Conservation (phyloP, 30 jellyfish, hydroid and myxozoan genomes). For the Phacellophora camtschatica region DNA sequence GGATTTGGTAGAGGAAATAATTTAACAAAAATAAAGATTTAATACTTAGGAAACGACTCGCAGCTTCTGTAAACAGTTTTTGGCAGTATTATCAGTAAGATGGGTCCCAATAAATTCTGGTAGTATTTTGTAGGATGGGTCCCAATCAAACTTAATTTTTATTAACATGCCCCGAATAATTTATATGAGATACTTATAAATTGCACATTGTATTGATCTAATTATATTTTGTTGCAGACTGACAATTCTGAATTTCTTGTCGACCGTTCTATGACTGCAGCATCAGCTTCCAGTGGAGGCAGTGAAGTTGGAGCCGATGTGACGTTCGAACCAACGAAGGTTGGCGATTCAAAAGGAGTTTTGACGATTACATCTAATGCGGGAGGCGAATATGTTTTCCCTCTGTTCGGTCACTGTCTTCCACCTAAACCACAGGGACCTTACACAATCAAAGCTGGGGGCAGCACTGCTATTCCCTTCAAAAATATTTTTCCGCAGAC, state of each 20-base stretch:
- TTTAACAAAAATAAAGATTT: too few species aligned
- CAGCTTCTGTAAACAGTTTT: too few species aligned
- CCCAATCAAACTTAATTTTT: too few species aligned
- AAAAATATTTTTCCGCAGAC: slow-evolving; percentile 90
- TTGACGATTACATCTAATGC: slow-evolving; percentile 68
- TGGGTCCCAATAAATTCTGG: too few species aligned
- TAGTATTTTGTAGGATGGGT: too few species aligned
- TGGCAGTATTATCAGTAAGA: too few species aligned
- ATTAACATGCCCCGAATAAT: too few species aligned
- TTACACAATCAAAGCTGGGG: slow-evolving; percentile 90
- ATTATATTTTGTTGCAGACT: too few species aligned
- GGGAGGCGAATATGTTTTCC: slow-evolving; percentile 97
- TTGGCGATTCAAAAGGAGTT: slow-evolving; percentile 68
- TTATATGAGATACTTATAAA: too few species aligned
- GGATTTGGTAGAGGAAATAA: too few species aligned
- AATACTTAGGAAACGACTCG: too few species aligned
- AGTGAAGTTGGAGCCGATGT: slow-evolving; percentile 94
- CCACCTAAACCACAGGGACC: slow-evolving; percentile 98
- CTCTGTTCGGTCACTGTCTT: slow-evolving; percentile 88
- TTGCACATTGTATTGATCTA: too few species aligned
- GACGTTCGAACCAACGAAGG: slow-evolving; percentile 90
- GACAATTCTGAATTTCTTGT: slow-evolving; percentile 85
- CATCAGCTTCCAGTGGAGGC: slow-evolving; percentile 98
- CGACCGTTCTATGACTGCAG: slow-evolving; percentile 91
- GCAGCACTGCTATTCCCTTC: slow-evolving; percentile 81